Percentiles rank a stretch among this genome's conserved stretches.
Conservation (phyloP, 2,113 vertebrate genomes). For the Forbesichthys papilliferus region DNA sequence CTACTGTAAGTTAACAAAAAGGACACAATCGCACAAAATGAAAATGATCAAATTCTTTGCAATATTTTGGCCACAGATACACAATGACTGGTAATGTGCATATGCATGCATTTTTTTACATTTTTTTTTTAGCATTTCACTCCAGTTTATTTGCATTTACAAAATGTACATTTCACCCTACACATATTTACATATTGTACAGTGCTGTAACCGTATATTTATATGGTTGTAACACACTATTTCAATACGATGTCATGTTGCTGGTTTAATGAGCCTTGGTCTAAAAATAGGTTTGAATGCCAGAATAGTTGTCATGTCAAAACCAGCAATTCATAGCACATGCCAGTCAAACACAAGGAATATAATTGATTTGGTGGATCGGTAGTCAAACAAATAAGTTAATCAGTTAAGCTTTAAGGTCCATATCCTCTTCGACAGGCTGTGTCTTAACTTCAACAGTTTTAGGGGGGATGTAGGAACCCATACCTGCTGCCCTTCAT, state of each 20-base stretch:
- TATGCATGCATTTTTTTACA: no score
- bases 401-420: background rate
- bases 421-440: slow-evolving; percentile 79
- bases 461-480: slow-evolving; percentile 85
- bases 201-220: background rate
- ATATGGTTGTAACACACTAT: slow-evolving; percentile 4
- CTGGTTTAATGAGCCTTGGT: background rate
- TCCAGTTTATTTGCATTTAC: background rate
- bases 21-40: no score
- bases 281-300: slow-evolving; percentile 4
- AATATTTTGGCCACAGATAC: no score
- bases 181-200: slow-evolving; percentile 16
- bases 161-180: slow-evolving; percentile 11
- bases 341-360: no score
- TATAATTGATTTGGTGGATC: background rate
- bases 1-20: no score
- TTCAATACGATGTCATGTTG: background rate
- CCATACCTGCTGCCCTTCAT: slow-evolving; percentile 93
- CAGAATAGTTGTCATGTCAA: no score
- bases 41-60: no score
- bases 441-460: slow-evolving; percentile 85
- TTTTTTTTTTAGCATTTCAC: background rate
- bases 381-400: slow-evolving; percentile 18
- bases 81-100: no score
- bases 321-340: background rate